A percentile compares a stretch with the other conserved stretches of the same genome.
Evolutionary conservation across 2,888 invertebrate genomes (phyloP).

Genomic region (Cyclophora albipunctata): DNA sequence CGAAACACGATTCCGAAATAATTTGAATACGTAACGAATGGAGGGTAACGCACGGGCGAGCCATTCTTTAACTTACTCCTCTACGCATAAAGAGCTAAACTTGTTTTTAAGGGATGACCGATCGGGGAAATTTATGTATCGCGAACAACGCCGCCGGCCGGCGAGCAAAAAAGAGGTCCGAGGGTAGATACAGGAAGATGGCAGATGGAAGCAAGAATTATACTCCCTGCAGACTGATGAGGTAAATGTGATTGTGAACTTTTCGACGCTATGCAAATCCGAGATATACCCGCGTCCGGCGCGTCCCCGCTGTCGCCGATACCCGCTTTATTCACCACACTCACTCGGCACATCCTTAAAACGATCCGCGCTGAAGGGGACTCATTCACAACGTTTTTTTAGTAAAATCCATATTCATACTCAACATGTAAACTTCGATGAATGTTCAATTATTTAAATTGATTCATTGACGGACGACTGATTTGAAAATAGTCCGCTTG

Average conservation of each 20-base stretch:
- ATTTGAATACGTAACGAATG: slow-evolving; percentile 74
- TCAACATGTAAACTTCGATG: slow-evolving; percentile 52
- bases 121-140: slow-evolving; percentile 74
- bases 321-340: slow-evolving; percentile 46
- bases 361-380: slow-evolving; percentile 33
- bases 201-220: slow-evolving; percentile 72
- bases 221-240: slow-evolving; percentile 72
- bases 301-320: slow-evolving; percentile 39
- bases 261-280: slow-evolving; percentile 71
- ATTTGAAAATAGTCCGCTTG: slow-evolving; percentile 42
- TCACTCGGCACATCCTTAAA: slow-evolving; percentile 44
- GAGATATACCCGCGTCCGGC: slow-evolving; percentile 52
- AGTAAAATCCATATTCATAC: slow-evolving; percentile 40
- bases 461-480: slow-evolving; percentile 57
- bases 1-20: slow-evolving; percentile 67
- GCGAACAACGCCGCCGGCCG: slow-evolving; percentile 66
- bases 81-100: slow-evolving; percentile 72
- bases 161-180: slow-evolving; percentile 61
- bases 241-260: slow-evolving; percentile 73
- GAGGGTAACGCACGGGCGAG: slow-evolving; percentile 62
- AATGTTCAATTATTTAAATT: slow-evolving; percentile 64
- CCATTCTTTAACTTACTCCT: slow-evolving; percentile 70
- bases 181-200: slow-evolving; percentile 71
- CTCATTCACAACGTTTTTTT: slow-evolving; percentile 48
- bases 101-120: slow-evolving; percentile 77